Evolutionary conservation across 2,113 vertebrate genomes (phyloP), one percentile per base, ranked within the genome.

Genomic region (Corydoras sp.): DNA sequence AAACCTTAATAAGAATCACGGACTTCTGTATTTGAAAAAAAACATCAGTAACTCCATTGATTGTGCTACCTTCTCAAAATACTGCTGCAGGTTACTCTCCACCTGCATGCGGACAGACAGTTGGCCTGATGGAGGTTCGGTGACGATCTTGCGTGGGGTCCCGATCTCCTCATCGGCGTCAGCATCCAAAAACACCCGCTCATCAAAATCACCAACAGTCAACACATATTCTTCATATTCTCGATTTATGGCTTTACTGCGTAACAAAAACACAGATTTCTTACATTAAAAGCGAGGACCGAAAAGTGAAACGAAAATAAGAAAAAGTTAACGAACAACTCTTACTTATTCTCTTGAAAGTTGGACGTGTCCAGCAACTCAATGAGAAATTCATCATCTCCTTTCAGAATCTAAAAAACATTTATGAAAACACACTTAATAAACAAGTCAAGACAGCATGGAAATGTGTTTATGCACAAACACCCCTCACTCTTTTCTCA

Each of bases 111-210:
- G 88, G 13, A 84, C 74, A 2, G 86, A 80, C 0, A 72, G 76
- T 48, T 86, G 93, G 10, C 87, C 89, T 10, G 79, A 64, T 0
- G 85, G 76, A 1, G 86, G 14, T 0, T 92, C 93, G 9, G 81
- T 67, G 53, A 85, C 18, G 5, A 86, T 77, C 73, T 97, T 98
- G 24, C 81, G 90, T 6, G 95, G 95, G 0, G 94, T 98, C 67
- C 96, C 97, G 3, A 98, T 98, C 81, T 99, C 97, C 71, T 98
- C 96, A 53, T 98, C 95, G 0, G 97, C 96, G 54, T 97, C 95
- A 12, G 92, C 94, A 64, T 91, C 97, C 68, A 99, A 86, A 87
- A 99, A 99, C 76, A 99, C 91, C 5, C 97, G 88, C 83, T 99
- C 97, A 1, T 99, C 96, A 12, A 99, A 99, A 77, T 99, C 97